Conservation (phyloP, 2,888 invertebrate species). For the Cloeon dipterum region DNA sequence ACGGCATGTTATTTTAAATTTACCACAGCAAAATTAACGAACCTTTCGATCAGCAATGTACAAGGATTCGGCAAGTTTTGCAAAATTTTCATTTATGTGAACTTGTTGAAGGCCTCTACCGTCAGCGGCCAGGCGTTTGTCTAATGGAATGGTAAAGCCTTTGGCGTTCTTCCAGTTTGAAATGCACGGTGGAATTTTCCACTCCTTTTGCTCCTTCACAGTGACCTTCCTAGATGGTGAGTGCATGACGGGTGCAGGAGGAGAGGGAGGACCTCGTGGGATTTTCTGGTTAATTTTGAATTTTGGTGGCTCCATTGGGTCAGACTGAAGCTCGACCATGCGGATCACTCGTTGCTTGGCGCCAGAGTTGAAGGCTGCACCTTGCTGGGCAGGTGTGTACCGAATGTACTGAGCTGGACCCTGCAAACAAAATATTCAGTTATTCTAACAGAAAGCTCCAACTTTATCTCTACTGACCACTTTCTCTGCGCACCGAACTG, state of each 20-base stretch:
- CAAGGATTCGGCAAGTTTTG: slow-evolving; percentile 89
- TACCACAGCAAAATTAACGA: background rate
- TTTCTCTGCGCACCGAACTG: slow-evolving; percentile 87
- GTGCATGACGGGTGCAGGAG: slow-evolving; percentile 96
- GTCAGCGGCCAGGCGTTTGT: slow-evolving; percentile 94
- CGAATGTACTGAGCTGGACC: slow-evolving; percentile 91
- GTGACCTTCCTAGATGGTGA: slow-evolving; percentile 91
- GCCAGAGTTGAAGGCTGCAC: slow-evolving; percentile 80
- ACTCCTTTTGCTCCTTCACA: slow-evolving; percentile 96
- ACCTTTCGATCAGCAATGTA: slow-evolving; percentile 91
- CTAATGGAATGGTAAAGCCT: slow-evolving; percentile 92
- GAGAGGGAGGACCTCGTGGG: slow-evolving; percentile 93
- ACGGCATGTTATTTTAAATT: too few species aligned
- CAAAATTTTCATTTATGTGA: slow-evolving; percentile 98
- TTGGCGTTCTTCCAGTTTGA: slow-evolving; percentile 99
- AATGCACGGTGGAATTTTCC: slow-evolving; percentile 98
- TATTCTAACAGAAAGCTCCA: background rate
- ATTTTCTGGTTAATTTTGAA: slow-evolving; percentile 98
- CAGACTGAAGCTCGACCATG: slow-evolving; percentile 79
- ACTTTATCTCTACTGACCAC: slow-evolving; percentile 24
- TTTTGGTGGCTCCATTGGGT: slow-evolving; percentile 97
- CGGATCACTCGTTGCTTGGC: slow-evolving; percentile 95
- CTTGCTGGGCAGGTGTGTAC: slow-evolving; percentile 96
- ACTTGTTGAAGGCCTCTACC: slow-evolving; percentile 91
- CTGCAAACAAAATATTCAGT: slow-evolving; percentile 16